phyloP scores from a whole-genome alignment of 2,888 invertebrate genomes.

The Panopea generosa region DNA sequence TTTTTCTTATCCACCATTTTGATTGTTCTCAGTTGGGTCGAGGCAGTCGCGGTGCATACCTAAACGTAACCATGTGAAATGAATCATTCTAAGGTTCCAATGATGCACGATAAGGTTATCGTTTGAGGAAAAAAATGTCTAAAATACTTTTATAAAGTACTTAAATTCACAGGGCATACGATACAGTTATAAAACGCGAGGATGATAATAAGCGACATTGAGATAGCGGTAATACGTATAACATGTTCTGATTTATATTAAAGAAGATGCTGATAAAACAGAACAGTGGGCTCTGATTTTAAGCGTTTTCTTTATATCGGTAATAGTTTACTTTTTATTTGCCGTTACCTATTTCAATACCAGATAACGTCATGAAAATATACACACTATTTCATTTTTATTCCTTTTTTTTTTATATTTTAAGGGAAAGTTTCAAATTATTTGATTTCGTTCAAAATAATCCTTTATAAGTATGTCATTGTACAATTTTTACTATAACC shows the following conservation, averaged over 20 bases:
- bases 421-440: too few species aligned
- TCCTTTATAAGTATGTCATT: too few species aligned
- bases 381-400: too few species aligned
- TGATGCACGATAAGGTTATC: conserved; percentile 11
- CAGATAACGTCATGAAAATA: too few species aligned
- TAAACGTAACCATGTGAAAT: conserved; percentile 31
- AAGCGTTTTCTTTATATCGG: too few species aligned
- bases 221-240: conserved; percentile 21
- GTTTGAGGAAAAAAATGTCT: neutral
- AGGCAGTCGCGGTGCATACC: conserved; percentile 22
- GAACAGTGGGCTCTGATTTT: too few species aligned
- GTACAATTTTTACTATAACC: too few species aligned
- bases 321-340: too few species aligned
- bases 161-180: conserved; percentile 17
- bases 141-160: conserved; percentile 4
- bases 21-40: conserved; percentile 20
- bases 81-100: conserved; percentile 23
- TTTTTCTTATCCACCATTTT: conserved; percentile 34
- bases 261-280: conserved; percentile 17
- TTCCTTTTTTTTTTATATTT: too few species aligned
- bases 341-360: too few species aligned
- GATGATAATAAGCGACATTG: conserved; percentile 17
- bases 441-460: too few species aligned
- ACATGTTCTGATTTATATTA: conserved; percentile 26
- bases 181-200: conserved; percentile 18